phyloP scores from a whole-genome alignment of 2,113 vertebrate genomes.

The Oxyura jamaicensis region DNA sequence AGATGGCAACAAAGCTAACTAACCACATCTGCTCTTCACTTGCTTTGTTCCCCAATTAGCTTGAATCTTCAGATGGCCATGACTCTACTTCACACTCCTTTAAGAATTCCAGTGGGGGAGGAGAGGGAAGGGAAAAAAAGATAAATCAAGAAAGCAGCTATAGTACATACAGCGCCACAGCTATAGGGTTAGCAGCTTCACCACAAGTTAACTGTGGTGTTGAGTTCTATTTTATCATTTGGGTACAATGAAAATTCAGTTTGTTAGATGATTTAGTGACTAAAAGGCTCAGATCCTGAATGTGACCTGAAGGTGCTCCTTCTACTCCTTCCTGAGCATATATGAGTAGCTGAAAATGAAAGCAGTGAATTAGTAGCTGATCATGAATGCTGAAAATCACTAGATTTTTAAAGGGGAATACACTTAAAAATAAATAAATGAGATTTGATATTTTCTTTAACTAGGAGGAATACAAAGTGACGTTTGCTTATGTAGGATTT shows the following conservation, averaged over 20 bases:
- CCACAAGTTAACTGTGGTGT: background rate
- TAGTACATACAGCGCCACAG: background rate
- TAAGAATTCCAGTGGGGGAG: conserved; percentile 20
- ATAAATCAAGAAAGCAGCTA: background rate
- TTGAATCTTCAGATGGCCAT: conserved; percentile 45
- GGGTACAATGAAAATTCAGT: background rate
- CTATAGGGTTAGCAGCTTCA: background rate
- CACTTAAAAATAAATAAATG: background rate
- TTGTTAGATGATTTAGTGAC: conserved; percentile 21
- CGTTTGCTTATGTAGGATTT: background rate
- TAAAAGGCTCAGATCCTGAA: background rate
- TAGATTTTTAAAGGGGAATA: background rate
- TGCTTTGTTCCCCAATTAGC: conserved; percentile 57
- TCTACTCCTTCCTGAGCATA: background rate
- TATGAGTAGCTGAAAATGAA: too few species aligned
- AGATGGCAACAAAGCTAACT: conserved; percentile 57
- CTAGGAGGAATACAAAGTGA: background rate
- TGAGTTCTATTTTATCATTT: background rate
- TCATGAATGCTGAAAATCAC: background rate
- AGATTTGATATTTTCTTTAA: background rate
- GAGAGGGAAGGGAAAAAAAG: background rate
- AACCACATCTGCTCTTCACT: conserved; percentile 52
- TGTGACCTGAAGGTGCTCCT: background rate
- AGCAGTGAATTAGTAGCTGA: too few species aligned
- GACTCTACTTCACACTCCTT: conserved; percentile 29